Conservation (phyloP, 2,888 invertebrate species). For the Mythimna albipuncta region DNA sequence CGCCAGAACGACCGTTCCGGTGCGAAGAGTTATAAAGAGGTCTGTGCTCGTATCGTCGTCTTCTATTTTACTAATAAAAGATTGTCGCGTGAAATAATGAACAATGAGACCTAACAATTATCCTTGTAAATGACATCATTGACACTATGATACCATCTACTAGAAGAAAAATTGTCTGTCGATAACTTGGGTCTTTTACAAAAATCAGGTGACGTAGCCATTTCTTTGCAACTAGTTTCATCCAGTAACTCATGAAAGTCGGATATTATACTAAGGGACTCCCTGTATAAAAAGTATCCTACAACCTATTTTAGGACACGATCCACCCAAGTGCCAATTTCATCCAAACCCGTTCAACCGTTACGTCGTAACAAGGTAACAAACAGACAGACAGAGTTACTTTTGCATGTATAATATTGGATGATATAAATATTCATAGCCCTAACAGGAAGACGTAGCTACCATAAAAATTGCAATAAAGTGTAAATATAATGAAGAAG, state of each 20-base stretch:
- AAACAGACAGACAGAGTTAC: too few relatives aligned
- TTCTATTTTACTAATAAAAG: not conserved
- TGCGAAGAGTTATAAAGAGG: too few relatives aligned
- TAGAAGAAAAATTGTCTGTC: not conserved
- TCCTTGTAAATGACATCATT: conserved; percentile 7
- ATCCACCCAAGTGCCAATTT: too few relatives aligned
- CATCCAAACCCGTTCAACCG: too few relatives aligned
- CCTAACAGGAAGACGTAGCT: conserved; percentile 14
- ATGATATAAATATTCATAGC: not conserved
- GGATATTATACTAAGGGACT: too few relatives aligned
- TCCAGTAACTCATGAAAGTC: too few relatives aligned
- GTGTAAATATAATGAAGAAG: conserved; percentile 44
- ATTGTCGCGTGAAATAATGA: not conserved
- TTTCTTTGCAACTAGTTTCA: not conserved
- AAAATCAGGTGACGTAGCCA: not conserved
- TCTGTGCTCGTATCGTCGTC: too few relatives aligned
- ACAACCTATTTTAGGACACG: too few relatives aligned
- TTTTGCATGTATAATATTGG: not conserved
- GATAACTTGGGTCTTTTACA: too few relatives aligned
- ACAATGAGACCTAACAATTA: not conserved
- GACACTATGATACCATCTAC: not conserved
- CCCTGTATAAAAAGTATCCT: too few relatives aligned
- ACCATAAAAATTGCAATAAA: conserved; percentile 44
- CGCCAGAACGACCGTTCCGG: too few relatives aligned
- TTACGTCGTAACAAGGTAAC: not conserved